Percentiles rank a stretch among this genome's conserved stretches.
These are phyloP conservation scores for Cyrtodaria siliqua DNA, from an alignment of 2,888 invertebrate genomes.

Conservation along the genomic window DNA sequence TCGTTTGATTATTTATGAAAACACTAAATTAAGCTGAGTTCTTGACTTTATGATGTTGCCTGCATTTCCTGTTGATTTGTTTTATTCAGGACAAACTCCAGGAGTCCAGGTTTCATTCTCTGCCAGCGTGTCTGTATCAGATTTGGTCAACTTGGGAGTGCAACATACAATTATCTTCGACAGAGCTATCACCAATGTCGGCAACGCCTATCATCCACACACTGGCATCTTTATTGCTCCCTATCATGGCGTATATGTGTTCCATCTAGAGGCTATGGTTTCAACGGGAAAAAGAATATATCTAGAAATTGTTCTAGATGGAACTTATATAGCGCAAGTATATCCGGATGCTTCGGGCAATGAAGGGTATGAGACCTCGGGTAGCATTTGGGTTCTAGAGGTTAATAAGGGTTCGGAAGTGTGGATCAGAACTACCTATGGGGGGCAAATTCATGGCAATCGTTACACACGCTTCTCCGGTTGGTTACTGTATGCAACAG, in stretches of 20 bases:
- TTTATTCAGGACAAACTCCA: no score
- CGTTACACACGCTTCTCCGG: background rate
- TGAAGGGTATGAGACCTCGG: background rate
- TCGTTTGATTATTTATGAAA: no score
- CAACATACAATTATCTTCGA: slow-evolving; percentile 15
- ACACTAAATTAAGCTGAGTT: no score
- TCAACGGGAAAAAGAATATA: background rate
- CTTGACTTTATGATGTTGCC: no score
- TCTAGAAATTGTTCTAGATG: background rate
- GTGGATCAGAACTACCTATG: background rate
- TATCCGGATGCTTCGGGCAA: background rate
- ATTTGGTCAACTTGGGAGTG: background rate
- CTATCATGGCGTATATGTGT: slow-evolving; percentile 3
- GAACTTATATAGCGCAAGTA: background rate
- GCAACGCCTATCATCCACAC: slow-evolving; percentile 1
- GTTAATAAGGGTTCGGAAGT: background rate
- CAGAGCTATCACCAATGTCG: slow-evolving; percentile 14
- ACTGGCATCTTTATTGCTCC: slow-evolving; percentile 8
- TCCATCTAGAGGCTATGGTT: slow-evolving; percentile 7
- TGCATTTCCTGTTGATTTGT: no score
- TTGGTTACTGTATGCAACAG: no score
- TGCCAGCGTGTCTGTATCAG: no score
- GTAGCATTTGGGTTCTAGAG: background rate
- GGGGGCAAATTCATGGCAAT: background rate
- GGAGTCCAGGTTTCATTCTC: no score